Base-by-base conservation (phyloP, 2,113 vertebrate genomes). In the Egretta garzetta region DNA sequence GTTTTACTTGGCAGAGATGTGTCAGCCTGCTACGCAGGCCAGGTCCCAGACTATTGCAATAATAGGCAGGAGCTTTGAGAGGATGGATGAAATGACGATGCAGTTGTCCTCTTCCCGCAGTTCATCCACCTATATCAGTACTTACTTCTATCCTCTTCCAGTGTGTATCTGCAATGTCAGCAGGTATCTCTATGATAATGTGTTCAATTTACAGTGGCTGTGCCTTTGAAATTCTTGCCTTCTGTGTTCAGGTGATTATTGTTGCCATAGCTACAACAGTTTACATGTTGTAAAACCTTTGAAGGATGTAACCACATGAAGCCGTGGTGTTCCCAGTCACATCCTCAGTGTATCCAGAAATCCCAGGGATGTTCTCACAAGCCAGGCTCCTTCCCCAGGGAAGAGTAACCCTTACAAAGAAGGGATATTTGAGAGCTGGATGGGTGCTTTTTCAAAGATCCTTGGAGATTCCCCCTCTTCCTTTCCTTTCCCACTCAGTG, bases 231-330 rank as follows among this genome's bases (percentile, higher is more conserved):
- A 77, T 82, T 52, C 43, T 68, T 93, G 15, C 26, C 26, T 21
- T 72, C 52, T 67, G 22, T 60, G 30, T n/a, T 92, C 79, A 81
- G 52, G 47, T 55, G 70, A 60, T 90, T 81, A 67, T 50, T 70
- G 39, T 94, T 89, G 73, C 63, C 43, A 81, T 68, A 80, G 90
- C 26, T 96, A 85, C 80, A 19, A 49, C 11, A 70, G 35, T 39
- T 33, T 4, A 26, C 7, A 7, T 6, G 1, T 17, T 89, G 14
- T 50, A 52, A 79, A 76, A 73, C 10, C 33, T 80, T 27, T 83
- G 67, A 86, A 64, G 45, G 55, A 53, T 1, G 2, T 24, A 83
- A 43, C 12, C 10, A 12, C 33, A 35, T 28, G 32, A 73, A 81
- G 17, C 13, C 0, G 0, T 15, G 23, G 15, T 75, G n/a, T 24